These are phyloP conservation scores for Drosophila multiciliata DNA, from an alignment of 2,888 invertebrate genomes.

Conservation along the genomic window DNA sequence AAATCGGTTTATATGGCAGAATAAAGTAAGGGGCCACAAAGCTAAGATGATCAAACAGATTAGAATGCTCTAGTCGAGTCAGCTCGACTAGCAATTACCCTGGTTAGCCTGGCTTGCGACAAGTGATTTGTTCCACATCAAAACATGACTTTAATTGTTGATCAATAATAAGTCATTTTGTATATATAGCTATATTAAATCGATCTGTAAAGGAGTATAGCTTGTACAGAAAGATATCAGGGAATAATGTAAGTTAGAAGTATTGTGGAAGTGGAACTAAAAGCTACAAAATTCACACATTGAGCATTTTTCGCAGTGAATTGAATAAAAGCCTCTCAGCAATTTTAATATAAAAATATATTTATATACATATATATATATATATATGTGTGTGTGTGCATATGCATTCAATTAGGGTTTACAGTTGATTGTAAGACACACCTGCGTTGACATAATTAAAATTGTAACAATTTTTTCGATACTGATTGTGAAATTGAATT, in stretches of 20 bases:
- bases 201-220: background rate
- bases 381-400: background rate
- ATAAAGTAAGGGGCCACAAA: background rate
- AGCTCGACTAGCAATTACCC: background rate
- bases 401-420: background rate
- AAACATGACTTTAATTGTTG: background rate
- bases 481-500: background rate
- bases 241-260: background rate
- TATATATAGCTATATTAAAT: background rate
- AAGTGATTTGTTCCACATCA: background rate
- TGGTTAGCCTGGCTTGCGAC: background rate
- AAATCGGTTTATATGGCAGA: background rate
- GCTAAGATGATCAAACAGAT: background rate
- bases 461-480: background rate
- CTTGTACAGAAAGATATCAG: background rate
- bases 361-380: background rate
- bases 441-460: conserved; percentile 10
- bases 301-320: background rate
- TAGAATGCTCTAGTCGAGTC: background rate
- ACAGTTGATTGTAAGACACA: conserved; percentile 1
- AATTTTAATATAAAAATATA: background rate
- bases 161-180: background rate
- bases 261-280: background rate
- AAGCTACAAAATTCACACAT: background rate
- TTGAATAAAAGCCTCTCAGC: background rate